Percentiles rank a stretch among this genome's conserved stretches.
These are phyloP conservation scores for Pristionchus entomophagus DNA, from an alignment of 2,888 invertebrate genomes.

Conservation along the genomic window DNA sequence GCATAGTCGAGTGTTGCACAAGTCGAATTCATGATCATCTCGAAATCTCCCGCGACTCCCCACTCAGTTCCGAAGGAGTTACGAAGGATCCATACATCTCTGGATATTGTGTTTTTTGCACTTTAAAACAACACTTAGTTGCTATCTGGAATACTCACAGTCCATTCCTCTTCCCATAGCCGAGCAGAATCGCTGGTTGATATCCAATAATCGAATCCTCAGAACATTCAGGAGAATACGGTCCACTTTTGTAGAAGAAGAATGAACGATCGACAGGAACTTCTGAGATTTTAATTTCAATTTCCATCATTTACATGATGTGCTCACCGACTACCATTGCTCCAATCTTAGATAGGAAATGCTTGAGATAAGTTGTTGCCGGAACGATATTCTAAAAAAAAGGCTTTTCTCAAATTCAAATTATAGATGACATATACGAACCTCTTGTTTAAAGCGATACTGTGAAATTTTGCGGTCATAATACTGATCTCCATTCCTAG, in stretches of 20 bases:
- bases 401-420: no score
- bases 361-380: neutral
- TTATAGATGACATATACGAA: neutral
- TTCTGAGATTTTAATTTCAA: neutral
- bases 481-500: neutral
- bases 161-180: neutral
- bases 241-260: neutral
- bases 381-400: neutral
- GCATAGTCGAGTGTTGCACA: neutral
- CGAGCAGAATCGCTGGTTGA: neutral
- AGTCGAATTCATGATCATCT: neutral
- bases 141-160: neutral
- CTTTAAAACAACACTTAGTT: neutral
- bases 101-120: neutral
- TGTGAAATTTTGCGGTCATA: neutral
- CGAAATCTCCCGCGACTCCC: constrained; percentile 6
- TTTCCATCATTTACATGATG: neutral
- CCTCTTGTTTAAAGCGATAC: neutral
- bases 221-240: neutral
- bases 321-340: neutral
- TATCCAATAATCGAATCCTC: neutral
- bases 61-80: constrained; percentile 4
- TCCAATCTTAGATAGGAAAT: neutral
- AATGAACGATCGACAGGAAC: constrained; percentile 21
- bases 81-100: neutral